These are phyloP conservation scores for Prunella fulvescens DNA, from an alignment of 2,113 vertebrate genomes.

Conservation along the genomic window DNA sequence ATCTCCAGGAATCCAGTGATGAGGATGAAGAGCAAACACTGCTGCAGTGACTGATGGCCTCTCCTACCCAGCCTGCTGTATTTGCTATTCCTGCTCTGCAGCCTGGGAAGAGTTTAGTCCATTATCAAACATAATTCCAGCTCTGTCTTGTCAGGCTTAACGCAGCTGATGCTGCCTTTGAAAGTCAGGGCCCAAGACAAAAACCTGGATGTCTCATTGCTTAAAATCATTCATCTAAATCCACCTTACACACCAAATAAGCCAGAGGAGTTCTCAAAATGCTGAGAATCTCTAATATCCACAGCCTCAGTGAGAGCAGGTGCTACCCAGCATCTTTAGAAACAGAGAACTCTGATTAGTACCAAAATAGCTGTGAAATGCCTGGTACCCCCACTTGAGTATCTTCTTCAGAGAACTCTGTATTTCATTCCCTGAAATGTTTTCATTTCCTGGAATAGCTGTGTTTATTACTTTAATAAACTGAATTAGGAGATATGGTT, in stretches of 20 bases:
- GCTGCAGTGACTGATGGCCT: not conserved
- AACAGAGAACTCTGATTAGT: not conserved
- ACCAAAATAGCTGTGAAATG: not conserved
- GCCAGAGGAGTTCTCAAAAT: not conserved
- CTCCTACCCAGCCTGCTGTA: not conserved
- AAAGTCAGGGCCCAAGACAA: not conserved
- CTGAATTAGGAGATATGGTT: conserved; percentile 34
- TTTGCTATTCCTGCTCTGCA: not conserved
- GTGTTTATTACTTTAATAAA: conserved; percentile 63
- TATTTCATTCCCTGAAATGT: conserved; percentile 17
- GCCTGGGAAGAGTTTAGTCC: not conserved
- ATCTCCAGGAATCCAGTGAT: not conserved
- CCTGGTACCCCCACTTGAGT: not conserved
- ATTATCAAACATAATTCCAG: not conserved
- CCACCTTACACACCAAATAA: not conserved
- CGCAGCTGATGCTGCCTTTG: not conserved
- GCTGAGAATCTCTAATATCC: not conserved
- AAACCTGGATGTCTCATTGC: not conserved
- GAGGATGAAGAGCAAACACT: not conserved
- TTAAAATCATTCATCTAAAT: not conserved
- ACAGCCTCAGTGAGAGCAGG: rapidly evolving
- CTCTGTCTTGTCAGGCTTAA: not conserved
- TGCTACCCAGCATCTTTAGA: not conserved
- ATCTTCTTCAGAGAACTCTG: not conserved
- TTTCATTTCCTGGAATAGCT: conserved; percentile 46